These are phyloP conservation scores for Celastrina argiolus DNA, from an alignment of 2,888 invertebrate species.

Conservation along the genomic window DNA sequence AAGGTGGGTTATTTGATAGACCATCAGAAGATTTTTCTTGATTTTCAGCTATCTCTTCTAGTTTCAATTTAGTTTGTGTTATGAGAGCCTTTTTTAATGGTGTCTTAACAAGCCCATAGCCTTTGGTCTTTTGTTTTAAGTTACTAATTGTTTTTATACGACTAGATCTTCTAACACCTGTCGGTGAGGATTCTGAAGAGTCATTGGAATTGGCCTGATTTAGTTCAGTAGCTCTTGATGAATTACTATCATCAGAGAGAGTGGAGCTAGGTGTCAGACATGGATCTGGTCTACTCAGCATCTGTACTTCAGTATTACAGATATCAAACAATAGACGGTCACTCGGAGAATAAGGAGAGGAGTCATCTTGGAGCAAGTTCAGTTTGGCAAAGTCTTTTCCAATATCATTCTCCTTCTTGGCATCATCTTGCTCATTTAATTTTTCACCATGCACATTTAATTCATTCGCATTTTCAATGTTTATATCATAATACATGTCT, in stretches of 20 bases:
- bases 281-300: constrained; percentile 59
- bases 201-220: constrained; percentile 61
- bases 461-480: constrained; percentile 57
- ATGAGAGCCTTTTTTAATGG: constrained; percentile 69
- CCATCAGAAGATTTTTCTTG: constrained; percentile 56
- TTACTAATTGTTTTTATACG: constrained; percentile 86
- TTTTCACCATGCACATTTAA: constrained; percentile 28
- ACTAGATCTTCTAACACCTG: constrained; percentile 83
- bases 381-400: constrained; percentile 64
- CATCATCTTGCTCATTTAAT: constrained; percentile 35
- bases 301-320: constrained; percentile 49
- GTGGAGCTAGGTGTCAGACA: constrained; percentile 68
- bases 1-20: constrained; percentile 47
- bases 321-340: constrained; percentile 45
- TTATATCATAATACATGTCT: constrained; percentile 62
- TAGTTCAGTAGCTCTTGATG: constrained; percentile 58
- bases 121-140: constrained; percentile 81
- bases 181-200: constrained; percentile 70
- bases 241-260: constrained; percentile 69
- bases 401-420: constrained; percentile 50
- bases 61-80: constrained; percentile 71
- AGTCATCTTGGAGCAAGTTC: constrained; percentile 45
- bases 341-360: constrained; percentile 43
- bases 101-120: constrained; percentile 80
- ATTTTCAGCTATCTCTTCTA: constrained; percentile 79